These are phyloP conservation scores for Onchidella celtica DNA, from an alignment of 2,888 invertebrate species.

Conservation along the genomic window DNA sequence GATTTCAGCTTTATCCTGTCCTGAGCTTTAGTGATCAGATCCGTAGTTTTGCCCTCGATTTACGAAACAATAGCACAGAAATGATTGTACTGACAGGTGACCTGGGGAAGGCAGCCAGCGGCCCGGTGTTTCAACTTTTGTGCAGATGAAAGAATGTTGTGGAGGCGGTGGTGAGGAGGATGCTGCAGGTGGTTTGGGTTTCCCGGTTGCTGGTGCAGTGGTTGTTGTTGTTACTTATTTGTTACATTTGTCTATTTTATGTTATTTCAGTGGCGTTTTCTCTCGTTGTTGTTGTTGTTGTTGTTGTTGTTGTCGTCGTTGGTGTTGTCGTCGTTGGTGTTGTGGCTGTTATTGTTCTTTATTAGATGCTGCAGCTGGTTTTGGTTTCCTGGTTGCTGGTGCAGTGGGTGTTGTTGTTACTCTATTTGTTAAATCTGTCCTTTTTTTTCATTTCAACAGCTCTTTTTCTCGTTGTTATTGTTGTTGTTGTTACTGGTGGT, in stretches of 20 bases:
- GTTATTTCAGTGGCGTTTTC: background rate
- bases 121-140: background rate
- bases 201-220: background rate
- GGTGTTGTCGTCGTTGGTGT: no score
- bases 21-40: no score
- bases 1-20: no score
- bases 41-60: no score
- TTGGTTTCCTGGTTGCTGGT: no score
- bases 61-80: background rate
- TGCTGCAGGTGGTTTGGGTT: background rate
- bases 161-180: background rate
- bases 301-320: no score
- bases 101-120: background rate
- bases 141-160: background rate
- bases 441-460: background rate
- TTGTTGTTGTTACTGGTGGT: conserved; percentile 2
- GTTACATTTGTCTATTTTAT: background rate
- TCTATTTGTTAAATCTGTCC: background rate
- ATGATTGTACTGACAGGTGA: background rate
- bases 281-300: background rate
- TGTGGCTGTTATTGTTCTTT: no score
- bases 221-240: background rate
- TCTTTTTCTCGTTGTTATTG: background rate
- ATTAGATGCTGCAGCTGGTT: no score
- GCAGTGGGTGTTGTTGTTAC: background rate